Percentiles rank a stretch among this genome's conserved stretches.
Conservation (phyloP, 2,113 vertebrate genomes). For the Zootoca vivipara region DNA sequence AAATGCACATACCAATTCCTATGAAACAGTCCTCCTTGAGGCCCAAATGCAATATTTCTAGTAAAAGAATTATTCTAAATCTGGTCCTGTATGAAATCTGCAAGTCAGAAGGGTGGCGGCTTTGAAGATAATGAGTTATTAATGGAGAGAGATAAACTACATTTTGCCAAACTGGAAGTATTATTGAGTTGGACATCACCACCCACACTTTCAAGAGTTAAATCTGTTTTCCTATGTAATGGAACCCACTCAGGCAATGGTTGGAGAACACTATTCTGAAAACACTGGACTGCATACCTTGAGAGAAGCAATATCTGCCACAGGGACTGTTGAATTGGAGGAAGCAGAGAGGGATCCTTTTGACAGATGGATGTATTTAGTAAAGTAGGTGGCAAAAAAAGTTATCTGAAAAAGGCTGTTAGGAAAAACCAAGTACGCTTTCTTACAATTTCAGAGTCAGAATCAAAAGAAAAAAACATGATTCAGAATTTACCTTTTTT, state of each 20-base stretch:
- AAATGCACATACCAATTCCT: not conserved
- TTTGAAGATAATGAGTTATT: not conserved
- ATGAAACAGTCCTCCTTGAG: not conserved
- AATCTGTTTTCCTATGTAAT: not conserved
- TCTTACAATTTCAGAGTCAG: conserved; percentile 18
- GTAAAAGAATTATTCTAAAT: not conserved
- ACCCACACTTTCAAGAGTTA: not conserved
- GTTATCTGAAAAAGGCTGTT: not conserved
- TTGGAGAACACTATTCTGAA: not conserved
- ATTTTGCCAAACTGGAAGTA: not conserved
- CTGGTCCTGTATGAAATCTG: not conserved
- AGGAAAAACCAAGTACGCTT: not conserved
- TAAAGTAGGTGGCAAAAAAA: not conserved
- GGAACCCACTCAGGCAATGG: not conserved
- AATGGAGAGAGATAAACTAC: not conserved
- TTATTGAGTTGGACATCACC: not conserved
- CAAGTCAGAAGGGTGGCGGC: not conserved
- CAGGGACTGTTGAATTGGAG: not conserved
- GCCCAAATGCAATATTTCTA: not conserved
- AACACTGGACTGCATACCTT: not conserved
- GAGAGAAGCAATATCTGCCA: not conserved
- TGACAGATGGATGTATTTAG: not conserved
- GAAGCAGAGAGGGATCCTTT: no score
- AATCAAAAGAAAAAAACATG: conserved; percentile 23
- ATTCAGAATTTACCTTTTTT: conserved; percentile 22